Base-by-base conservation (phyloP, 2,797 vertebrate genomes). In the Channa striata region DNA sequence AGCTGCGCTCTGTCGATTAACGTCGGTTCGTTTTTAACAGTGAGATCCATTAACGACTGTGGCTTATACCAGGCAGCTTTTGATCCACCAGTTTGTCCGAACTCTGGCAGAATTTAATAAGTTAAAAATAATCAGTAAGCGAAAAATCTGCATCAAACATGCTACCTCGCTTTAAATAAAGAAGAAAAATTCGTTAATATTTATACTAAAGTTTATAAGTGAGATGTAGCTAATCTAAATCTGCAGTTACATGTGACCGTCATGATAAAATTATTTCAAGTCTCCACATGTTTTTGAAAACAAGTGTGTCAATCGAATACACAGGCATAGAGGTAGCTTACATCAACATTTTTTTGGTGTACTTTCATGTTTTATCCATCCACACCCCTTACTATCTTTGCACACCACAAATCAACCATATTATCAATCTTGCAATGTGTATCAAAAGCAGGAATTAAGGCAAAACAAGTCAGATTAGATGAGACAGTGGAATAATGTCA, bases 271-370 rank as follows among this genome's bases (percentile, higher is more conserved):
- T 68, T 34, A 68, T 65, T 82, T 89, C 81, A 89, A 83, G 78
- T 82, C 65, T 74, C 58, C 52, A 80, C 40, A 74, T 37, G 48
- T 72, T 76, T 83, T 49, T 72, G 56, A 49, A 59, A 77, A 83
- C 64, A 87, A 75, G 72, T 73, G 59, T 53, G 59, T 85, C 46
- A 81, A 75, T 82, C 68, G 84, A 42, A 72, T 59, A 74, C 74
- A 87, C 70, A 83, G 63, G 46, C 76, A 83, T 48, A 87, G 88
- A 89, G 86, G 87, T 90, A 91, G 87, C 53, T 89, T 85, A 89
- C 77, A 82, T 80, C 70, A 67, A 82, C 56, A 51, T 48, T 36
- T 30, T 68, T 75, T 79, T 82, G 71, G 77, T 82, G 74, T 71
- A 77, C 78, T 84, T 77, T 75, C 43, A 81, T 25, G 2, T 77